A percentile compares a stretch with the other conserved stretches of the same genome.
phyloP scores from a whole-genome alignment of 2,113 vertebrate species.

The Melozone crissalis region DNA sequence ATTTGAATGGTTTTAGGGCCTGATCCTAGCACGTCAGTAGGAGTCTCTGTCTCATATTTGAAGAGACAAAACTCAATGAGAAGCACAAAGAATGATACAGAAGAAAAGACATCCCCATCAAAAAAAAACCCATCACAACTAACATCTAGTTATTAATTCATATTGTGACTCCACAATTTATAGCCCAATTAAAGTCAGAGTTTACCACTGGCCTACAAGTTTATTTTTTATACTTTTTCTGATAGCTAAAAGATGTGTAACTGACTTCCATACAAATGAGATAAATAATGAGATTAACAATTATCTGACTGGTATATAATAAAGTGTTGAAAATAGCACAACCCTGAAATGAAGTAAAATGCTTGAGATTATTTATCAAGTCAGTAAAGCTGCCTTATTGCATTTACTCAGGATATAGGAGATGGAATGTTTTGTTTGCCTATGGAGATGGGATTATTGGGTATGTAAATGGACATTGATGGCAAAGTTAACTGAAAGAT shows the following conservation, averaged over 20 bases:
- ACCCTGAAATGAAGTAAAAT: constrained; percentile 38
- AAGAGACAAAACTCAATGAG: background rate
- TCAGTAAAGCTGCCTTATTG: constrained; percentile 32
- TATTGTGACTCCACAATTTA: constrained; percentile 48
- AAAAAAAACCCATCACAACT: background rate
- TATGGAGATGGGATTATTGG: background rate
- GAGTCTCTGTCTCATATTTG: background rate
- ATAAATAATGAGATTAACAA: constrained; percentile 61
- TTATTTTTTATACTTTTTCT: constrained; percentile 51
- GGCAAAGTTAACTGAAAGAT: constrained; percentile 6
- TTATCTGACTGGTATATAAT: constrained; percentile 44
- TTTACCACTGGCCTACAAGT: constrained; percentile 43
- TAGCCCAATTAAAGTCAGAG: constrained; percentile 41
- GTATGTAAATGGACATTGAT: constrained; percentile 7
- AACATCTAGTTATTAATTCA: background rate
- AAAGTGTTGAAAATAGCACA: constrained; percentile 4
- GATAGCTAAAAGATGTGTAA: constrained; percentile 48
- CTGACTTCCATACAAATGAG: constrained; percentile 57
- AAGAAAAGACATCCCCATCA: background rate
- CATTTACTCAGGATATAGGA: constrained; percentile 6
- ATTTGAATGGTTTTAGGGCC: background rate
- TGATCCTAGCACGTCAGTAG: background rate
- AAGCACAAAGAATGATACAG: background rate
- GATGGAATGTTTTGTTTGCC: background rate
- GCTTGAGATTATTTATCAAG: constrained; percentile 20